Evolutionary conservation across 2,113 vertebrate species (phyloP).

Genomic region (Oxyruncus cristatus): DNA sequence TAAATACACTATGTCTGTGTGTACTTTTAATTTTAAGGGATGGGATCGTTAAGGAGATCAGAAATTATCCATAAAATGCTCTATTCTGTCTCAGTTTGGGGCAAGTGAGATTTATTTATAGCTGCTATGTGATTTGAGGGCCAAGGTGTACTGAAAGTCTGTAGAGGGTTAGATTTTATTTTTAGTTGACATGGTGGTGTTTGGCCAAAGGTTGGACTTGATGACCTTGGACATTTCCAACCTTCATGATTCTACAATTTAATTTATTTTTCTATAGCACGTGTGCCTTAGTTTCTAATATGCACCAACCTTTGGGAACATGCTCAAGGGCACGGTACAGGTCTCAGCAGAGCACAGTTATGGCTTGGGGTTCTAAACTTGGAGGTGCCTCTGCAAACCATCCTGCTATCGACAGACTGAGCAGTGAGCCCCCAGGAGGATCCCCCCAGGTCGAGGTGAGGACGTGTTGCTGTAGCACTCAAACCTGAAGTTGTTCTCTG

Average conservation of each 20-base stretch:
- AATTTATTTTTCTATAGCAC: neutral
- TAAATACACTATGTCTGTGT: neutral
- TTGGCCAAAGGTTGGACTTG: fast-evolving
- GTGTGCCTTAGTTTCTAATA: neutral
- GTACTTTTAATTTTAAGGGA: neutral
- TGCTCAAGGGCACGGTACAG: neutral
- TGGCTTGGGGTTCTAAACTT: neutral
- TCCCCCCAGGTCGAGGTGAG: neutral
- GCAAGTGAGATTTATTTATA: neutral
- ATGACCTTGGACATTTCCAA: neutral
- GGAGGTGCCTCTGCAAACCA: neutral
- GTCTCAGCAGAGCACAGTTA: neutral
- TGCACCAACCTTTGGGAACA: neutral
- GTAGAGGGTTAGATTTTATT: neutral
- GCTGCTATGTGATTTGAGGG: neutral
- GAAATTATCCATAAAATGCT: neutral
- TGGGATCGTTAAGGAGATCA: neutral
- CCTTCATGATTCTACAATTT: neutral
- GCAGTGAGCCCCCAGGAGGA: neutral
- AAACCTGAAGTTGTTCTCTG: neutral
- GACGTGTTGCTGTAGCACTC: neutral
- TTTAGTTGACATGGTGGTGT: neutral
- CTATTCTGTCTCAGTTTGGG: neutral
- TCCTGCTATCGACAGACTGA: neutral
- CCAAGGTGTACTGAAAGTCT: neutral